Base-by-base conservation (phyloP, 2,888 invertebrate genomes). In the Acrobasis repandana region DNA sequence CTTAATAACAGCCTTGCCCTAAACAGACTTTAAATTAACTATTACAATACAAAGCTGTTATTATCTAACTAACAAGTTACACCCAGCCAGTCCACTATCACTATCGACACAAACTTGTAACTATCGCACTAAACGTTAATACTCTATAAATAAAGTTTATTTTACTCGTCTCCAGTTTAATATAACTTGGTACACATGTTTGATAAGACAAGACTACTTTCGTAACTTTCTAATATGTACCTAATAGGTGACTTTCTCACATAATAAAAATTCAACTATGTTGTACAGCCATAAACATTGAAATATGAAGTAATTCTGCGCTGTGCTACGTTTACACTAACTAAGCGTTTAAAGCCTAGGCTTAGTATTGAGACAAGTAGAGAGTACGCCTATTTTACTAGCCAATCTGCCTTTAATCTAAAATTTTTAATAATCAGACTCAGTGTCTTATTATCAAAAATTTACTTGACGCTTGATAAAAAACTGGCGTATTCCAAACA, bases 201-300 rank as follows among this genome's bases (percentile, higher is more conserved):
- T 74, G 75, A 77, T 79, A 76, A 75, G 68, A 73, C 73, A 75
- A 75, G 69, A 72, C 73, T 69, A 74, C 78, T 78, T 78, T 79
- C 80, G 63, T 71, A 72, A 66, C 65, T 67, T 71, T 67, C 67
- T 63, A 72, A 67, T 71, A 63, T 70, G 51, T 62, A 63, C 46
- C 15, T 47, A 58, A 15, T 48, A 48, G 34, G 48, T 58, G 28
- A 48, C 49, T 58, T 58, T 58, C 58, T 48, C 50, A 9, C 16
- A 57, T 48, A 50, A 50, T 58, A 58, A 58, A 57, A 58, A 49
- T 48, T 36, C 34, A 57, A 47, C 15, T 57, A 57, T 47, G 47
- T 48, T 20, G 46, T 56, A 46, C 15, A 20, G 28, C 56, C n/a
- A 56, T 56, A 56, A 56, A 46, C 28, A 52, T 15, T 34, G 36